Evolutionary conservation across 2,113 vertebrate genomes (phyloP).

Genomic region (Pholis gunnellus): DNA sequence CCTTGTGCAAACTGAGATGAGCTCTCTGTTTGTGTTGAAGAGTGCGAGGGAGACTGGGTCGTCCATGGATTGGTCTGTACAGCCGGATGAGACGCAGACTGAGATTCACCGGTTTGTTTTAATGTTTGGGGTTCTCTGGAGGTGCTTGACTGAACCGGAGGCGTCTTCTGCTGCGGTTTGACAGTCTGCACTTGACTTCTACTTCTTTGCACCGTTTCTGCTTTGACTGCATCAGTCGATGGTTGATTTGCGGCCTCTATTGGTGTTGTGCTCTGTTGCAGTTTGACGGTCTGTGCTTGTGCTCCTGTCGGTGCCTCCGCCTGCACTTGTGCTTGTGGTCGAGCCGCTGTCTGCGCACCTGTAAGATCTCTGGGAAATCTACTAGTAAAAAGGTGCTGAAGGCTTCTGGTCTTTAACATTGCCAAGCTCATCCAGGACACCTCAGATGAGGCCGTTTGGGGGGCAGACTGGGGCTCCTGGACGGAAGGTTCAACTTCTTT

Average conservation of each 20-base stretch:
- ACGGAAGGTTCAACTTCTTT: constrained; percentile 45
- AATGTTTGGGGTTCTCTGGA: constrained; percentile 45
- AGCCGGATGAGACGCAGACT: constrained; percentile 10
- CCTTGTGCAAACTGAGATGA: constrained; percentile 35
- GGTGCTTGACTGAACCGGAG: constrained; percentile 11
- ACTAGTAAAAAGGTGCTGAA: constrained; percentile 84
- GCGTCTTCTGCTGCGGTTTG: constrained; percentile 55
- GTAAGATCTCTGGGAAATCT: constrained; percentile 77
- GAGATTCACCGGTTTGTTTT: constrained; percentile 52
- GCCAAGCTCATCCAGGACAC: constrained; percentile 91
- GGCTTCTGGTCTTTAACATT: constrained; percentile 87
- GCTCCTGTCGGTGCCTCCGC: constrained; percentile 14
- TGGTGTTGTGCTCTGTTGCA: constrained; percentile 24
- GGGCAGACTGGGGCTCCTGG: constrained; percentile 47
- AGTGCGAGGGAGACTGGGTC: constrained; percentile 36
- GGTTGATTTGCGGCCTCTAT: constrained; percentile 37
- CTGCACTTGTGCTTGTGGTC: constrained; percentile 51
- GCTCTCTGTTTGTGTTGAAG: constrained; percentile 34
- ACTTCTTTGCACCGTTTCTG: constrained; percentile 35
- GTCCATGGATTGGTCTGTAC: constrained; percentile 24
- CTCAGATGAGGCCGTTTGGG: constrained; percentile 59
- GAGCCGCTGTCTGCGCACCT: constrained; percentile 47
- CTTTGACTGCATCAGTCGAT: constrained; percentile 17
- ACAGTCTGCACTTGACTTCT: constrained; percentile 37
- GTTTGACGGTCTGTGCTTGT: constrained; percentile 40